Evolutionary conservation across 2,888 invertebrate genomes (phyloP), one percentile per base, ranked within the genome.

Genomic region (Sesia bembeciformis): DNA sequence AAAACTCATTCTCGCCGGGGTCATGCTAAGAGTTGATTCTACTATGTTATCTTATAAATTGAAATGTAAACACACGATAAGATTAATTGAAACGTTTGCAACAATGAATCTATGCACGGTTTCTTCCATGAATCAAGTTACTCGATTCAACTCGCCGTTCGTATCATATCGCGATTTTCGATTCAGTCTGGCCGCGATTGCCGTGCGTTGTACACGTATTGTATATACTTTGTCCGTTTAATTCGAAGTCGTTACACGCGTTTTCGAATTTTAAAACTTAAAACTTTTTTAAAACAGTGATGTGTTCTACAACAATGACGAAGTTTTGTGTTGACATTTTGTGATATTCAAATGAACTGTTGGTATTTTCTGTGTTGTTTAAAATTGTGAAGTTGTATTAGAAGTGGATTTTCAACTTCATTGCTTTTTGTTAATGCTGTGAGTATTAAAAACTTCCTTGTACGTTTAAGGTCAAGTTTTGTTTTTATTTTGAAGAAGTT

Each of bases 371-470:
- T 50, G 23, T 50, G 39, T 50, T 50, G 39, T 50, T 39, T 6
- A 50, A 50, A 50, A 39, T 39, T 50, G 50, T 50, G 50, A 50
- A 39, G 50, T 50, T 42, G 7, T 42, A 42, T 50, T 50, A 65
- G 60, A 60, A 69, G 71, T 76, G 82, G 82, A 83, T 81, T 80
- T 70, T 61, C 66, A 60, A 72, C 70, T 72, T 67, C 55, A 62
- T 74, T 76, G 78, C 61, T 60, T 73, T 70, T 70, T 70, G n/a
- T 46, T 46, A n/a, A 46, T 67, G 60, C 64, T 60, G 62, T 57
- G 53, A 60, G 56, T 57, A 54, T 57, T 56, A 51, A 42, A 52
- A 57, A 23, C 23, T 23, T 23, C 23, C 23, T 23, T 23, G 23
- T 23, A 23, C 23, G 23, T 23, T 23, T 23, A 23, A 23, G 23